Base-by-base conservation (phyloP, 2,113 vertebrate species). In the Osmerus mordax region DNA sequence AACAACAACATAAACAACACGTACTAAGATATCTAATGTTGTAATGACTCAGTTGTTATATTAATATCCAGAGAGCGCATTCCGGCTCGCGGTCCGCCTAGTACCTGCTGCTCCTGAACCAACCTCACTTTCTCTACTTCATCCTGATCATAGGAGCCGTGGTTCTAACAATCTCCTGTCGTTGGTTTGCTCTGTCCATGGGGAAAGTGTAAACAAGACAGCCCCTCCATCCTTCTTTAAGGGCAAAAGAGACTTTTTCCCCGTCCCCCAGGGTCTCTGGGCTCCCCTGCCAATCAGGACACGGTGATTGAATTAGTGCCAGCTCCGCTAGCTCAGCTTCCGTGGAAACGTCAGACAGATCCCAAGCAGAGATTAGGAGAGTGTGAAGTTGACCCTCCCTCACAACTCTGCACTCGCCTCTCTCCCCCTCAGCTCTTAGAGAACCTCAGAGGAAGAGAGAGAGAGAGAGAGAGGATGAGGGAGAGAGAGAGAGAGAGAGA, bases 271-370 rank as follows among this genome's bases (percentile, higher is more conserved):
- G 76, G 81, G 78, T 74, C 60, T 55, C 64, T 56, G 3, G 18
- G 6, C 74, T 89, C 82, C 81, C 78, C 77, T 86, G 89, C 85
- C 86, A 88, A 82, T 90, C 86, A 88, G 71, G 77, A 78, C 71
- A 70, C 70, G 21, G 79, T 74, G 85, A 91, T 87, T 88, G 87
- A 91, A 89, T 89, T 87, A 87, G 86, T 87, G 86, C 87, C 87
- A 89, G 73, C 82, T 82, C 78, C 47, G 67, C 85, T 72, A 16
- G 83, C 78, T 71, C 70, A 32, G 70, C 82, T 88, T 88, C 89
- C 76, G 77, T 77, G 80, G 73, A 77, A 47, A 73, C 79, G 64
- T 81, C 82, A 79, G 83, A 80, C 80, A 74, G 86, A 91, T 89
- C 74, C 67, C 72, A 72, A 76, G 79, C 68, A 70, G 81, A 89